phyloP scores from a whole-genome alignment of 2,113 vertebrate species.

The Pseudopipra pipra region DNA sequence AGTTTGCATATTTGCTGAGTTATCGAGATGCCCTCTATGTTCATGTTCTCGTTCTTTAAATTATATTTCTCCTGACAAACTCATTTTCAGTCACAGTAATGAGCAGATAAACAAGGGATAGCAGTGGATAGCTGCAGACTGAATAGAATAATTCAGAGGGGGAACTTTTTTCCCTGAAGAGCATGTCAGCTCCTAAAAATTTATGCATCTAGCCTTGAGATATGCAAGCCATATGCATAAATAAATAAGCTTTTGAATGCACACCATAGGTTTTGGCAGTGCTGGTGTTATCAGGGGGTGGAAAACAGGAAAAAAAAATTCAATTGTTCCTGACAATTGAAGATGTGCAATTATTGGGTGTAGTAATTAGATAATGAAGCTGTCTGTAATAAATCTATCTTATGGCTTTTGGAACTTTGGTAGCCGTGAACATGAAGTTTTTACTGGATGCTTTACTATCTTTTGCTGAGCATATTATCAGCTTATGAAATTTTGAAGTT shows the following conservation, averaged over 20 bases:
- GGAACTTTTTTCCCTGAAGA: constrained; percentile 16
- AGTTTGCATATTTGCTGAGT: not conserved
- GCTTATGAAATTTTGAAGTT: not conserved
- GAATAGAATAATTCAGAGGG: constrained; percentile 45
- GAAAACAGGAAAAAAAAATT: not conserved
- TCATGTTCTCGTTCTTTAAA: constrained; percentile 50
- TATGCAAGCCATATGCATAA: constrained; percentile 57
- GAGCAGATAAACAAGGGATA: constrained; percentile 56
- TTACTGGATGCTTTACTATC: not conserved
- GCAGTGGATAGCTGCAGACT: constrained; percentile 21
- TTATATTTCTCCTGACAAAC: constrained; percentile 62
- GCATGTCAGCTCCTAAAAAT: constrained; percentile 64
- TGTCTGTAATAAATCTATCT: constrained; percentile 32
- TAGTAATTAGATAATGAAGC: constrained; percentile 55
- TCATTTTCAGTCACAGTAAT: constrained; percentile 64
- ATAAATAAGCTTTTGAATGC: constrained; percentile 59
- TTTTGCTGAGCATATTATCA: not conserved
- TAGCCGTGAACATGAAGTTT: not conserved
- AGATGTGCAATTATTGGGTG: constrained; percentile 26
- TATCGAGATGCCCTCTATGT: constrained; percentile 30
- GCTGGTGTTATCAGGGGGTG: not conserved
- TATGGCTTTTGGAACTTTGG: not conserved
- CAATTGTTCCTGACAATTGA: constrained; percentile 2
- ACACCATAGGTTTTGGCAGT: not conserved
- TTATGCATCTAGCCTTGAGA: constrained; percentile 56